Evolutionary conservation across 1,140 invertebrate genomes (phyloP).

Genomic region (Meloidogyne hapla): DNA sequence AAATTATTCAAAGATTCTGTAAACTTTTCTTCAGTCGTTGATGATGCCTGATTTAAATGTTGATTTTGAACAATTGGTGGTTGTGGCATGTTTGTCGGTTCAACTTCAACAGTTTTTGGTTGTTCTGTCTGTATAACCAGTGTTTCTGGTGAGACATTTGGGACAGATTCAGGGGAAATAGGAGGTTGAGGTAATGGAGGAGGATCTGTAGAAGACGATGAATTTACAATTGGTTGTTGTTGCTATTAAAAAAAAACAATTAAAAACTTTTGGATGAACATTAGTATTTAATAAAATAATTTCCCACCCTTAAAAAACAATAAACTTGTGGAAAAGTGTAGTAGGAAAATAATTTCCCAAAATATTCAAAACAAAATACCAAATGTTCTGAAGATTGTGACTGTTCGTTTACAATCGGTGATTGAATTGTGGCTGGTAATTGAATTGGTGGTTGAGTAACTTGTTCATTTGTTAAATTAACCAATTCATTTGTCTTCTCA

Average conservation of each 20-base stretch:
- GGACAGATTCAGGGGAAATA: not conserved
- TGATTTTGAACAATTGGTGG: not conserved
- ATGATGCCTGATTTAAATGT: not conserved
- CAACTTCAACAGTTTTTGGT: not conserved
- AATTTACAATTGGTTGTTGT: not conserved
- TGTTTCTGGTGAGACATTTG: not conserved
- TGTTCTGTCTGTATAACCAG: not conserved
- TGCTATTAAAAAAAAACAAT: not conserved
- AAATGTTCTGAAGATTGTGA: not conserved
- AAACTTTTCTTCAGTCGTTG: not conserved
- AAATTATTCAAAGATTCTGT: not conserved
- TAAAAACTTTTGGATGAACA: too few relatives aligned
- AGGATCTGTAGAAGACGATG: not conserved
- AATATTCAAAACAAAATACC: not conserved
- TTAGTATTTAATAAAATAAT: too few relatives aligned
- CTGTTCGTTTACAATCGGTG: not conserved
- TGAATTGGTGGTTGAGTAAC: not conserved
- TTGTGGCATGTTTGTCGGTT: not conserved
- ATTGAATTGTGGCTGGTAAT: not conserved
- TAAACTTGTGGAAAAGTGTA: too few relatives aligned
- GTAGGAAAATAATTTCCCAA: too few relatives aligned
- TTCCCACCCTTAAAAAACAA: too few relatives aligned
- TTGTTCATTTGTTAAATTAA: not conserved
- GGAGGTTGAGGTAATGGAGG: not conserved
- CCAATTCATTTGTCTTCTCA: not conserved